Evolutionary conservation across 2,797 vertebrate species (phyloP).

Genomic region (Catamblyrhynchus diadema): DNA sequence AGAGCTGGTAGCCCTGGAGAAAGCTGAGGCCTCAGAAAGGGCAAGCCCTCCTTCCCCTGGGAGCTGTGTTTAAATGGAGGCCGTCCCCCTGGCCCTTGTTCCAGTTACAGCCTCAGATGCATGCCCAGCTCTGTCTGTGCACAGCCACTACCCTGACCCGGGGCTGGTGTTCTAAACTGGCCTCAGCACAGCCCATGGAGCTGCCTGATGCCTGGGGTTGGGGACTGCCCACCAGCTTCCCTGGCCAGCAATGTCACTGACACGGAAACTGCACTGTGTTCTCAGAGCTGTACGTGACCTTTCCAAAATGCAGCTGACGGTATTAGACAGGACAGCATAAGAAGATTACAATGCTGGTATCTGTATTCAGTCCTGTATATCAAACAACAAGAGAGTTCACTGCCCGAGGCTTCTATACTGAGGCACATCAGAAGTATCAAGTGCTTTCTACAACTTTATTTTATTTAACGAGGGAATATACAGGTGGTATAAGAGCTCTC

Average conservation of each 20-base stretch:
- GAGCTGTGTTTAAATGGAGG: not conserved
- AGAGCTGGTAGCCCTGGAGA: not conserved
- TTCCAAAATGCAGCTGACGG: not conserved
- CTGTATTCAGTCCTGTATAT: not conserved
- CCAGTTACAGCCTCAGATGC: not conserved
- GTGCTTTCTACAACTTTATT: not conserved
- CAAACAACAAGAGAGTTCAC: not conserved
- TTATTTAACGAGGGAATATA: not conserved
- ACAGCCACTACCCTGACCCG: fast-evolving
- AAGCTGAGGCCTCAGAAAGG: not conserved
- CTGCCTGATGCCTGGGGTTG: not conserved
- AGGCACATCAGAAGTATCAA: not conserved
- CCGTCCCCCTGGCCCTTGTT: not conserved
- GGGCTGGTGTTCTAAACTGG: fast-evolving
- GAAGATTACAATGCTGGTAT: not conserved
- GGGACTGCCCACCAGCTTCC: fast-evolving
- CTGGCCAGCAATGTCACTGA: not conserved
- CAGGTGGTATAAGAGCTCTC: not conserved
- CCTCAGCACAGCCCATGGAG: not conserved
- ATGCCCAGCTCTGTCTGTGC: not conserved
- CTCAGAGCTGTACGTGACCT: not conserved
- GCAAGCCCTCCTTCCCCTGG: fast-evolving
- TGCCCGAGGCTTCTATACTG: not conserved
- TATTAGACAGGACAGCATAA: not conserved
- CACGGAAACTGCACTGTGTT: not conserved